These are phyloP conservation scores for Solenopsis fugax DNA, from an alignment of 1,140 invertebrate species.

Conservation along the genomic window DNA sequence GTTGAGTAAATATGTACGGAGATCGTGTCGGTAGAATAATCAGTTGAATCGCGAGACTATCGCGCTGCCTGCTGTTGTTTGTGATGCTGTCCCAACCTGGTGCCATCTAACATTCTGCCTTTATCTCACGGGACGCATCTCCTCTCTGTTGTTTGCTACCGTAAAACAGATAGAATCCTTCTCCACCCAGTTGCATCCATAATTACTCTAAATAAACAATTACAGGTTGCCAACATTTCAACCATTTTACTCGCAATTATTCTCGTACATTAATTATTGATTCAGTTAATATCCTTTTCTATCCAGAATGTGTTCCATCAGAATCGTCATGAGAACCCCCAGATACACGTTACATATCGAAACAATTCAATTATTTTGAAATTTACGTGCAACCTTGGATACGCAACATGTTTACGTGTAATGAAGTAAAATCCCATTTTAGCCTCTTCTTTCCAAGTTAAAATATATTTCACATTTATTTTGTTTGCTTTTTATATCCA, in stretches of 20 bases:
- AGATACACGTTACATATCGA: neutral
- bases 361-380: slow-evolving; percentile 1
- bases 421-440: neutral
- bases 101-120: slow-evolving; percentile 53
- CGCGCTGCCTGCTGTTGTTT: slow-evolving; percentile 34
- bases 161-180: slow-evolving; percentile 48
- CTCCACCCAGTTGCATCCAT: slow-evolving; percentile 34
- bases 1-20: slow-evolving; percentile 56
- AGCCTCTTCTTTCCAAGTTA: neutral
- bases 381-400: neutral
- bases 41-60: slow-evolving; percentile 53
- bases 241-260: neutral
- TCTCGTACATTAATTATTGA: slow-evolving; percentile 24
- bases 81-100: slow-evolving; percentile 37
- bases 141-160: slow-evolving; percentile 38
- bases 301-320: neutral
- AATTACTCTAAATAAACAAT: slow-evolving; percentile 58
- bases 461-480: neutral
- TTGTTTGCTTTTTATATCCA: neutral
- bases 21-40: slow-evolving; percentile 54
- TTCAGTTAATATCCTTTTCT: neutral
- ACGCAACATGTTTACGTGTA: too few species aligned
- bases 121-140: slow-evolving; percentile 44
- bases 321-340: neutral
- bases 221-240: slow-evolving; percentile 13